Evolutionary conservation across 2,888 invertebrate genomes (phyloP), one percentile per base, ranked within the genome.

Genomic region (Diploptera punctata): DNA sequence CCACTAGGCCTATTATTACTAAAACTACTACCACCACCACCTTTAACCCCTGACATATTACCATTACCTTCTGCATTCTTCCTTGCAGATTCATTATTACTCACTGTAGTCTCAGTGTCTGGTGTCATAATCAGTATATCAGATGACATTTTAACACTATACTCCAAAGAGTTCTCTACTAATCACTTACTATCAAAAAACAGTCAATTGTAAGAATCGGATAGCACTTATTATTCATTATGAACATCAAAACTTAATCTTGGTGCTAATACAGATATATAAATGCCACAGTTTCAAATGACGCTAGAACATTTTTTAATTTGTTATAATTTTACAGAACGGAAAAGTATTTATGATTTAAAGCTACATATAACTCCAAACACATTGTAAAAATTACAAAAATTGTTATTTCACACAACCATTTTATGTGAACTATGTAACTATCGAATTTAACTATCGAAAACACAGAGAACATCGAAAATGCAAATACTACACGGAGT

Each of bases 121-220:
- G 52, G 13, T 21, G 24, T 29, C 57, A 57, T 24, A 16, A 57
- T 16, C 10, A 21, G 29, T 5, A 57, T 29, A 24, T 29, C 26
- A 16, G 57, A 26, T 16, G 54, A 57, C 57, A 57, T 57, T 29
- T 57, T 57, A 57, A 21, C 4, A n/a, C n/a, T n/a, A n/a, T n/a
- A n/a, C n/a, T n/a, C n/a, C n/a, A n/a, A n/a, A 33, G 10, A 33
- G 33, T 33, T 33, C 33, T 33, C 10, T 33, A 7, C 33, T 33
- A 33, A 33, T 33, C 33, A 33, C 33, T 7, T 33, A n/a, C n/a
- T n/a, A n/a, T n/a, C n/a, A n/a, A n/a, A n/a, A n/a, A n/a, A n/a
- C n/a, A n/a, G n/a, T n/a, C n/a, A n/a, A n/a, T n/a, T n/a, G n/a
- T n/a, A n/a, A n/a, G n/a, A n/a, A n/a, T n/a, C n/a, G n/a, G n/a